Percentiles rank a stretch among this genome's conserved stretches.
These are phyloP conservation scores for Labeo calbasu DNA, from an alignment of 2,797 vertebrate genomes.

Conservation along the genomic window DNA sequence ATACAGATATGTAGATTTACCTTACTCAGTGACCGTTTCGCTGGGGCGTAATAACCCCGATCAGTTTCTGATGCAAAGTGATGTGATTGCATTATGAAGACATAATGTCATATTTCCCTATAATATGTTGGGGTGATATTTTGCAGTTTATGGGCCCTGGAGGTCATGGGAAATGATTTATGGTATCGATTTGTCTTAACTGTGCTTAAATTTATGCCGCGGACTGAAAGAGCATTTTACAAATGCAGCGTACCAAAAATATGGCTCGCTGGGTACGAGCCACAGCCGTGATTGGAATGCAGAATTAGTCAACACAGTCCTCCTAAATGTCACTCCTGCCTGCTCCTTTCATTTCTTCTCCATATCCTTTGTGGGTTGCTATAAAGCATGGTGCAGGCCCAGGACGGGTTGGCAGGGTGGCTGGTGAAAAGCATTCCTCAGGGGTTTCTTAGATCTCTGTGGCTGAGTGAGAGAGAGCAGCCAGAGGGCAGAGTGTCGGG, in stretches of 20 bases:
- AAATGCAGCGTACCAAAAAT: slow-evolving; percentile 15
- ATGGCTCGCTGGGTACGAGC: slow-evolving; percentile 33
- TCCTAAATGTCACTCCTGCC: slow-evolving; percentile 63
- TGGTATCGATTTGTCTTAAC: background rate
- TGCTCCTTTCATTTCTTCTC: slow-evolving; percentile 58
- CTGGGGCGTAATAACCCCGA: background rate
- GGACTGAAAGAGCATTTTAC: slow-evolving; percentile 19
- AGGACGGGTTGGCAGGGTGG: slow-evolving; percentile 55
- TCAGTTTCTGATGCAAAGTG: background rate
- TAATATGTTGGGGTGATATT: background rate
- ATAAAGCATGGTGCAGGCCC: slow-evolving; percentile 57
- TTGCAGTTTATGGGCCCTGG: background rate
- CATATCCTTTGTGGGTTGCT: slow-evolving; percentile 45
- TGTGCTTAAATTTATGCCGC: background rate
- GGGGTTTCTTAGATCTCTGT: slow-evolving; percentile 77
- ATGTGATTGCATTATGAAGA: background rate
- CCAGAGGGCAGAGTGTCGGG: slow-evolving; percentile 78
- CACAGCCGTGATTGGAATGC: slow-evolving; percentile 53
- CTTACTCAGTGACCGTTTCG: background rate
- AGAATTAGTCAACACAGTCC: slow-evolving; percentile 54
- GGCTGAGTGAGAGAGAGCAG: slow-evolving; percentile 67
- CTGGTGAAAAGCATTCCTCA: slow-evolving; percentile 80
- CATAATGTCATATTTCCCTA: background rate
- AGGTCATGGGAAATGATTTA: background rate
- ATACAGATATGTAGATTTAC: background rate